Conservation (phyloP, 2,888 invertebrate species). For the Brachynemurus nebulosus region DNA sequence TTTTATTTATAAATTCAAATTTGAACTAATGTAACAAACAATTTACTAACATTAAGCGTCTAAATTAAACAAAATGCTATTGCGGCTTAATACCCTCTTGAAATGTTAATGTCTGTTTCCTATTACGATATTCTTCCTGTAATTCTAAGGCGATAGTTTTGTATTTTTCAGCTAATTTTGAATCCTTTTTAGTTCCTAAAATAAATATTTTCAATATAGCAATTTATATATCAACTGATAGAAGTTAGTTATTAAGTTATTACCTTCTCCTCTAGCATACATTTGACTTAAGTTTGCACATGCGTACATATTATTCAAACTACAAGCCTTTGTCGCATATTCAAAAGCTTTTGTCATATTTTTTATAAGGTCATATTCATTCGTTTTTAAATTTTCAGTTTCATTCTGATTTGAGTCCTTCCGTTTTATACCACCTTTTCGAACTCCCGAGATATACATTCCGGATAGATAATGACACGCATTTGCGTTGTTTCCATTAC, state of each 20-base stretch:
- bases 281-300: slow-evolving; percentile 85
- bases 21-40: no score
- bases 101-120: slow-evolving; percentile 31
- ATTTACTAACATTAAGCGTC: no score
- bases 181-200: slow-evolving; percentile 47
- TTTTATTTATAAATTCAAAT: no score
- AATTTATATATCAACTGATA: neutral
- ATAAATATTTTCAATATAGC: slow-evolving; percentile 9
- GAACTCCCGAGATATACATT: slow-evolving; percentile 62
- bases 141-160: slow-evolving; percentile 56
- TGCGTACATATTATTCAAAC: slow-evolving; percentile 68
- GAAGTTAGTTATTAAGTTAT: slow-evolving; percentile 6
- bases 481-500: slow-evolving; percentile 40
- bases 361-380: slow-evolving; percentile 34
- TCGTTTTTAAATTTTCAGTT: slow-evolving; percentile 5
- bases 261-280: slow-evolving; percentile 72
- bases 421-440: slow-evolving; percentile 34
- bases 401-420: neutral
- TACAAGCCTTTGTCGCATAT: slow-evolving; percentile 67
- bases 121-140: slow-evolving; percentile 47
- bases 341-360: slow-evolving; percentile 67
- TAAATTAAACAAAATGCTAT: neutral
- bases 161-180: slow-evolving; percentile 54
- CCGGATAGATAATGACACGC: slow-evolving; percentile 73
- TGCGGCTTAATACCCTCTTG: slow-evolving; percentile 30